These are phyloP conservation scores for Stigmatopora nigra DNA, from an alignment of 2,113 vertebrate genomes.

Conservation along the genomic window DNA sequence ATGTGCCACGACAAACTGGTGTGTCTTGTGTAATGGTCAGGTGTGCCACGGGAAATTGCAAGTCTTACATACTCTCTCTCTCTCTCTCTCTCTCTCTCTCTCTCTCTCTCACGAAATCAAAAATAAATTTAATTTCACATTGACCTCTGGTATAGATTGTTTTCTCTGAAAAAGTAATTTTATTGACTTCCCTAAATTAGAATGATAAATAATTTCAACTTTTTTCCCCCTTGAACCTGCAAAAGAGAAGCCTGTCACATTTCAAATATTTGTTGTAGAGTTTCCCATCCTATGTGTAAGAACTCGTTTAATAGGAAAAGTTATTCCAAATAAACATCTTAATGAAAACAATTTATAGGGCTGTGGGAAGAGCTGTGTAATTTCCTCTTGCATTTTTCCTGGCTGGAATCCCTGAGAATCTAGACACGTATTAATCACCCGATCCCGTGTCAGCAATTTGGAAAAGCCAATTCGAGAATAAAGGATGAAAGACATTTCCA, in stretches of 20 bases:
- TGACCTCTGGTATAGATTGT: not conserved
- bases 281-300: not conserved
- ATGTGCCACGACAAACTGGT: too few species aligned
- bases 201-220: not conserved
- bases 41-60: too few species aligned
- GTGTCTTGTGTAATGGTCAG: too few species aligned
- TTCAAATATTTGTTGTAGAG: not conserved
- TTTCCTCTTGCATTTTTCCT: not conserved
- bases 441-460: not conserved
- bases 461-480: not conserved
- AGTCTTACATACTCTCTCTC: too few species aligned
- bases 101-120: not conserved
- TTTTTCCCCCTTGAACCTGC: not conserved
- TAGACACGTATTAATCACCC: not conserved
- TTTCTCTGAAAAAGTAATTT: not conserved
- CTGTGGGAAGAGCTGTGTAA: constrained; percentile 8
- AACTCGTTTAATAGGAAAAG: not conserved
- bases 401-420: not conserved
- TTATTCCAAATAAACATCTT: constrained; percentile 8
- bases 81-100: too few species aligned
- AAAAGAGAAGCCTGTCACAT: not conserved
- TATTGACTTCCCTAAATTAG: not conserved
- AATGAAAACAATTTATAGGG: not conserved
- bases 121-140: not conserved
- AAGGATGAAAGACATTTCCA: not conserved